A percentile compares a stretch with the other conserved stretches of the same genome.
Evolutionary conservation across 2,888 invertebrate genomes (phyloP).

Genomic region (Halocaridina rubra): DNA sequence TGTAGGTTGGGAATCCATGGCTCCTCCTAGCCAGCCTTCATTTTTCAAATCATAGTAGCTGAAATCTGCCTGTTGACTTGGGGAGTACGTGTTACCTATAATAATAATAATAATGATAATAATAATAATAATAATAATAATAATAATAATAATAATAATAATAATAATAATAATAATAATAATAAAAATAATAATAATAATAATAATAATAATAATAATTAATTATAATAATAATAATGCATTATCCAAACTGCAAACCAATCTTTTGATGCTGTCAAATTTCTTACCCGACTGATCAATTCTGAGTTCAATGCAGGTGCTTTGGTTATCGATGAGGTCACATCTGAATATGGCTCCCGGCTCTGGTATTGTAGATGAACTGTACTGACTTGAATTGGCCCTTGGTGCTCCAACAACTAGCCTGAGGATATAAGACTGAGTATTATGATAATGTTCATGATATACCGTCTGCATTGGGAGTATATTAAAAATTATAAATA

Average conservation of each 20-base stretch:
- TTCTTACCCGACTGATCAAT: conserved; percentile 23
- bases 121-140: background rate
- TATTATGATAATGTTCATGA: too few relatives aligned
- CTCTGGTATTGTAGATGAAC: conserved; percentile 6
- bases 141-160: background rate
- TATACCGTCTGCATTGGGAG: too few relatives aligned
- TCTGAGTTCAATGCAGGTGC: conserved; percentile 15
- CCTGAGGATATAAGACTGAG: background rate
- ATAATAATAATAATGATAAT: background rate
- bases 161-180: background rate
- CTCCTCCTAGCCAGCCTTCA: conserved; percentile 34
- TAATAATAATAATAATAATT: background rate
- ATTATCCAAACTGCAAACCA: background rate
- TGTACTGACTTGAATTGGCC: conserved; percentile 21
- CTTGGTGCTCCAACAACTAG: conserved; percentile 41
- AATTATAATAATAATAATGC: too few relatives aligned
- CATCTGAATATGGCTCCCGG: conserved; percentile 43
- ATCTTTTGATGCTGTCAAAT: too few relatives aligned
- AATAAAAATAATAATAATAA: background rate
- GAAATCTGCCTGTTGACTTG: background rate
- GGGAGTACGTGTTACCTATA: conserved; percentile 10
- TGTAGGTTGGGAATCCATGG: conserved; percentile 25
- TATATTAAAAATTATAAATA: too few relatives aligned
- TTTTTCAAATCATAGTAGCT: conserved; percentile 36
- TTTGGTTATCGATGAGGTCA: background rate